A percentile compares a stretch with the other conserved stretches of the same genome.
Evolutionary conservation across 2,113 vertebrate genomes (phyloP).

Genomic region (Panthera uncia): DNA sequence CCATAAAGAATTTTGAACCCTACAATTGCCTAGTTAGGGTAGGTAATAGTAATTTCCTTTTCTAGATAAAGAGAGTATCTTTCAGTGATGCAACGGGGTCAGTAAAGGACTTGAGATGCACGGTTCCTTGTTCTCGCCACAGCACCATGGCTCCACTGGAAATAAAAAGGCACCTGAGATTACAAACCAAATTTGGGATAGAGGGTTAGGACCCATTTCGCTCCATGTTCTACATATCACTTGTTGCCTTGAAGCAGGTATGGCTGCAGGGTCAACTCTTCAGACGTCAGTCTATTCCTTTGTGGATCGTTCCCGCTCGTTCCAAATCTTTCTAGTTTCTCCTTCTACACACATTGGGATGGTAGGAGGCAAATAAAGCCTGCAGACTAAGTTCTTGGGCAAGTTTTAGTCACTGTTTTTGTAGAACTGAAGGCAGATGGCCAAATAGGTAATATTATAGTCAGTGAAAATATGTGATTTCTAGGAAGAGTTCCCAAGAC

Average conservation of each 20-base stretch:
- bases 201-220: background rate
- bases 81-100: background rate
- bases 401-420: conserved; percentile 5
- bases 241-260: background rate
- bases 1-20: background rate
- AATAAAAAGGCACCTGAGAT: background rate
- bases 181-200: background rate
- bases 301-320: background rate
- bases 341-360: background rate
- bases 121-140: background rate
- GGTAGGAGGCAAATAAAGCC: background rate
- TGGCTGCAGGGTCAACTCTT: background rate
- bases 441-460: background rate
- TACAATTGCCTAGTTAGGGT: background rate
- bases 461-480: background rate
- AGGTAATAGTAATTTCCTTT: background rate
- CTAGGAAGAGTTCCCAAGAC: background rate
- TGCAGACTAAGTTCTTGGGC: background rate
- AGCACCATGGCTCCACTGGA: background rate
- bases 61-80: background rate
- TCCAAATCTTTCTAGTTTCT: background rate
- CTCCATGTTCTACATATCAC: background rate
- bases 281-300: background rate
- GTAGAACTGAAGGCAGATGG: background rate
- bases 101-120: background rate